Base-by-base conservation (phyloP, 2,888 invertebrate genomes). In the Stenurella melanura region DNA sequence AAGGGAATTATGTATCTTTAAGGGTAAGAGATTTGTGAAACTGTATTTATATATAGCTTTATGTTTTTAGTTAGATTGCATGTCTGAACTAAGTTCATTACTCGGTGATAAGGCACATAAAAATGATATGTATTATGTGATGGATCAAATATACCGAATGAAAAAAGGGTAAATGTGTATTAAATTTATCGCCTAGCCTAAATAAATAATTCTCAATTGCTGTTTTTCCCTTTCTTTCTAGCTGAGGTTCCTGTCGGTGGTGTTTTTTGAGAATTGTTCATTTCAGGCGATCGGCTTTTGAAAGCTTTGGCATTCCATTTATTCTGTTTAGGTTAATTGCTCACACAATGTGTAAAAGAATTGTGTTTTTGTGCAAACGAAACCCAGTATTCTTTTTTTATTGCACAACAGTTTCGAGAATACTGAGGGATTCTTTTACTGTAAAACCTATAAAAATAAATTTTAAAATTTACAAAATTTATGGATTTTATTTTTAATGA, bases 61-160 rank as follows among this genome's bases (percentile, higher is more conserved):
- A 84, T 84, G 83, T 87, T 85, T 12, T 38, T 84, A 86, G 84
- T 83, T 86, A 87, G 86, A 86, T 86, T 42, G 87, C 86, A 87
- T 87, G 86, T 85, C 83, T 85, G 83, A 82, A 34, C 7, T 42
- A 42, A 42, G 9, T 42, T 42, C 12, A 42, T 79, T 81, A 78
- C 80, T 84, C 84, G 85, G 86, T 87, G 86, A 86, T 86, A 87
- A 81, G 87, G 86, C 87, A 87, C 87, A 77, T 78, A 80, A 75
- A 81, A 82, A 84, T 84, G 84, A 81, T 80, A 82, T 83, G 82
- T 84, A 84, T 85, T 83, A 84, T 64, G 86, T 86, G 86, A 86
- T 86, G 85, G 85, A 85, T 83, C 82, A 84, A 84, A 85, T 84
- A 86, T 73, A 73, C 66, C 58, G 57, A 72, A 73, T 64, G 34